A percentile compares a stretch with the other conserved stretches of the same genome.
phyloP scores from a whole-genome alignment of 1,140 invertebrate genomes.

The Bombus vancouverensis region DNA sequence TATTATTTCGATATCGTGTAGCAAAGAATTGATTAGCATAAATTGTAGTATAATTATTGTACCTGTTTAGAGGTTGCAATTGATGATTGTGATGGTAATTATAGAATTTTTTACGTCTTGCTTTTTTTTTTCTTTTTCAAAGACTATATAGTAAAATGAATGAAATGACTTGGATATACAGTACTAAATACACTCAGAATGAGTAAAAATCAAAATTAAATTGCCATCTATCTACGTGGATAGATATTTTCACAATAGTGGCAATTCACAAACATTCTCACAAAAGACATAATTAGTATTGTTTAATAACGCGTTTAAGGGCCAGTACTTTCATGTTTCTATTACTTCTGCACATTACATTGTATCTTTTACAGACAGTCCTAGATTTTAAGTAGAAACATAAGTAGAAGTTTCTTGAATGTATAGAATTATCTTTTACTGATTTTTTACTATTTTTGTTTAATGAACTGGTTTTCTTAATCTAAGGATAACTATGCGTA shows the following conservation, averaged over 20 bases:
- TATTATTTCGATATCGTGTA: neutral
- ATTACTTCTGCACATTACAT: neutral
- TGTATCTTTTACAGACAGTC: neutral
- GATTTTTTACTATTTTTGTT: neutral
- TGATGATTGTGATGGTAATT: conserved; percentile 12
- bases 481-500: neutral
- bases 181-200: conserved; percentile 13
- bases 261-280: neutral
- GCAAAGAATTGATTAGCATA: neutral
- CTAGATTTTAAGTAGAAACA: neutral
- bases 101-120: neutral
- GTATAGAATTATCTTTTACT: neutral
- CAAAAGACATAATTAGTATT: neutral
- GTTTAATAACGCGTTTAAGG: neutral
- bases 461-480: neutral
- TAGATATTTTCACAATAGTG: neutral
- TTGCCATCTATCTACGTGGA: conserved; percentile 16
- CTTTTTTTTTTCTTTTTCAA: neutral
- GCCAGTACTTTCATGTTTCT: conserved; percentile 17
- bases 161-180: neutral
- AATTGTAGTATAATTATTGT: neutral
- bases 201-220: conserved; percentile 37
- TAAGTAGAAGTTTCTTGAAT: neutral
- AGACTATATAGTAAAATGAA: neutral
- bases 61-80: neutral